Percentiles rank a stretch among this genome's conserved stretches.
Conservation (phyloP, 2,888 invertebrate genomes). For the Sylvicola cinctus region DNA sequence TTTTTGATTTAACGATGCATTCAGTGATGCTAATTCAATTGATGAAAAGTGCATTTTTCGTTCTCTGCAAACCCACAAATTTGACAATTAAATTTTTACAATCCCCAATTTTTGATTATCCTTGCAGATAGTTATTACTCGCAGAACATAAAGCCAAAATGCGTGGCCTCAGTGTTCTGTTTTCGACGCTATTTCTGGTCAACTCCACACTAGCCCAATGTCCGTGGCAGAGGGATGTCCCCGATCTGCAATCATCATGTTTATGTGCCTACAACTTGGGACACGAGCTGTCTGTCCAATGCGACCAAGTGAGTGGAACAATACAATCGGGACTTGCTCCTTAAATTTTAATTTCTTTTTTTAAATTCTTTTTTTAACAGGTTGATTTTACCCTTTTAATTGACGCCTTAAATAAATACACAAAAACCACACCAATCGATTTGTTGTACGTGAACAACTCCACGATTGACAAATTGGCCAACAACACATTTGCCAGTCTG, state of each 20-base stretch:
- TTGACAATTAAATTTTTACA: no score
- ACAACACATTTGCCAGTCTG: constrained; percentile 45
- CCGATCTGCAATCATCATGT: constrained; percentile 61
- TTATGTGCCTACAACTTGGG: constrained; percentile 75
- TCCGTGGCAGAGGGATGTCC: constrained; percentile 61
- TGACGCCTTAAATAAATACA: constrained; percentile 47
- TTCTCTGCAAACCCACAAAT: no score
- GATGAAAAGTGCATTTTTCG: no score
- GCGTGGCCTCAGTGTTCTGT: constrained; percentile 3
- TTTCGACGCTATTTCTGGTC: constrained; percentile 6
- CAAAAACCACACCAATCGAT: constrained; percentile 48
- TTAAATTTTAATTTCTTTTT: background rate
- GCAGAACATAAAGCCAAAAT: constrained; percentile 3
- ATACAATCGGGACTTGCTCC: background rate
- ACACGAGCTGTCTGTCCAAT: constrained; percentile 70
- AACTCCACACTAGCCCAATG: constrained; percentile 39
- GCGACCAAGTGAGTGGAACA: constrained; percentile 42
- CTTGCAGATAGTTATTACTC: no score
- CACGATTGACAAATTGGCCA: constrained; percentile 43
- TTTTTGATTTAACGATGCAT: no score
- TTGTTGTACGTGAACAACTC: constrained; percentile 78
- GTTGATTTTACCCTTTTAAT: constrained; percentile 61
- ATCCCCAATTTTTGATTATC: no score
- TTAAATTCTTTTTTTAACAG: constrained; percentile 16
- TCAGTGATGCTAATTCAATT: no score